Conservation (phyloP, 53 echinoderm and acorn worm genomes). For the Holothuria scabra region DNA sequence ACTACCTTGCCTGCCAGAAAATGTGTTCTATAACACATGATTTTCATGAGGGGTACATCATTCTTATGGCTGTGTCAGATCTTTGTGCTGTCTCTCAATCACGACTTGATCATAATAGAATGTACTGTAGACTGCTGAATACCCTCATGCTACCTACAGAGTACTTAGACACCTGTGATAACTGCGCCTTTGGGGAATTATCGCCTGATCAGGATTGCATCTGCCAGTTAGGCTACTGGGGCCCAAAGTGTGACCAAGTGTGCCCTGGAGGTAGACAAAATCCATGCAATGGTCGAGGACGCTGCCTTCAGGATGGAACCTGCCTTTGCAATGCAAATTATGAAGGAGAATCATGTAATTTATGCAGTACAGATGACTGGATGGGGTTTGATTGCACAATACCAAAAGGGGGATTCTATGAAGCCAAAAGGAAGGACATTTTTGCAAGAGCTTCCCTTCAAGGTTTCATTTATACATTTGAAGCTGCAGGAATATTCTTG, state of each 20-base stretch:
- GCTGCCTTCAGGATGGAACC: slow-evolving; percentile 57
- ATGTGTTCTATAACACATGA: slow-evolving; percentile 60
- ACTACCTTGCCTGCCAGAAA: slow-evolving; percentile 73
- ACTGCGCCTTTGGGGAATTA: slow-evolving; percentile 68
- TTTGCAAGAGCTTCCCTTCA: slow-evolving; percentile 50
- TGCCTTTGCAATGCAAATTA: slow-evolving; percentile 79
- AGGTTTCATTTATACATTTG: slow-evolving; percentile 73
- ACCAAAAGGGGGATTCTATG: slow-evolving; percentile 51
- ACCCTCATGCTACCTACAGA: slow-evolving; percentile 57
- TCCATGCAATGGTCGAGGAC: slow-evolving; percentile 75
- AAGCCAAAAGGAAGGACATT: slow-evolving; percentile 26
- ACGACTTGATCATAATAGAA: slow-evolving; percentile 1
- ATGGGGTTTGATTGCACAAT: slow-evolving; percentile 77
- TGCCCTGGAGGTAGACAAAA: slow-evolving; percentile 79
- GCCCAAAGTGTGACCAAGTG: slow-evolving; percentile 54
- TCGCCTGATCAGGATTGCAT: slow-evolving; percentile 43
- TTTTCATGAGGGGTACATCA: slow-evolving; percentile 62
- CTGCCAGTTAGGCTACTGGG: slow-evolving; percentile 75
- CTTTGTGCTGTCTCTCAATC: slow-evolving; percentile 52
- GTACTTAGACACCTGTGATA: slow-evolving; percentile 39
- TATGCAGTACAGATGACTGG: slow-evolving; percentile 66
- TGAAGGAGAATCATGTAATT: slow-evolving; percentile 58
- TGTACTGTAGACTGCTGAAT: slow-evolving; percentile 47
- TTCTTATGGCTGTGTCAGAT: slow-evolving; percentile 55
- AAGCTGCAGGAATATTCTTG: slow-evolving; percentile 69